These are phyloP conservation scores for Eupithecia subumbrata DNA, from an alignment of 2,888 invertebrate species.

Conservation along the genomic window DNA sequence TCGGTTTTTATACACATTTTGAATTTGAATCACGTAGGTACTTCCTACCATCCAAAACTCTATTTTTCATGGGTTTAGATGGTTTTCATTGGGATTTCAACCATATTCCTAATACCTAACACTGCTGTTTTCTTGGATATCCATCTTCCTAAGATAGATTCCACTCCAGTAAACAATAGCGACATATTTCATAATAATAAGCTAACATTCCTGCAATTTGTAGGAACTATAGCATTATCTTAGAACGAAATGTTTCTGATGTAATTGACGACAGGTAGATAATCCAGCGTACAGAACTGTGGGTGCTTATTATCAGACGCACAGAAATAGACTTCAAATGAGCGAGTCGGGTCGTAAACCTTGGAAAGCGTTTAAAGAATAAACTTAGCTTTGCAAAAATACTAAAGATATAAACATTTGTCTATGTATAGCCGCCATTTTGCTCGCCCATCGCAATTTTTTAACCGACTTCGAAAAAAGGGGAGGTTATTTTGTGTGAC, in stretches of 20 bases:
- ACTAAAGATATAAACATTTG: neutral
- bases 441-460: neutral
- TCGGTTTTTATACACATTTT: too few species aligned
- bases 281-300: neutral
- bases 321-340: constrained; percentile 16
- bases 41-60: neutral
- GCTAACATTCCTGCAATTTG: neutral
- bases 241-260: neutral
- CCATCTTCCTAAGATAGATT: neutral
- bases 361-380: constrained; percentile 11
- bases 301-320: constrained; percentile 7
- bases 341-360: constrained; percentile 1
- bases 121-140: neutral
- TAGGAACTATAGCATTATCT: neutral
- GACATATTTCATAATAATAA: neutral
- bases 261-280: constrained; percentile 10
- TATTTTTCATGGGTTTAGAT: neutral
- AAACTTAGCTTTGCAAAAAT: neutral
- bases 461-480: too few species aligned
- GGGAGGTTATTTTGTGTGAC: too few species aligned
- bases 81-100: neutral
- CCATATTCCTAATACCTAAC: neutral
- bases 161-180: neutral
- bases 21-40: too few species aligned
- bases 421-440: neutral